phyloP scores from a whole-genome alignment of 2,113 vertebrate genomes.

The Sphyrna mokarran region DNA sequence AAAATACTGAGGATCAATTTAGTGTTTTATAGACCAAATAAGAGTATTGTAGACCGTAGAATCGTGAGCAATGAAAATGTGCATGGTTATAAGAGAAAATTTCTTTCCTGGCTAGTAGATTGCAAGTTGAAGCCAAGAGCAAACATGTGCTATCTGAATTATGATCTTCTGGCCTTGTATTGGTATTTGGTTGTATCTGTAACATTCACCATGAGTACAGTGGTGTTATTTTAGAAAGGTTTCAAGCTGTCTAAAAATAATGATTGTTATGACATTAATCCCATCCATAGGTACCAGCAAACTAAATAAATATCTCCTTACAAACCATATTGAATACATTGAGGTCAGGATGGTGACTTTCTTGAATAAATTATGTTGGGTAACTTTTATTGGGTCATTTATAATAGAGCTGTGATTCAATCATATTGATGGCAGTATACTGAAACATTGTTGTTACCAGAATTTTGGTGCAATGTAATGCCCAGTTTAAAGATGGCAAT shows the following conservation, averaged over 20 bases:
- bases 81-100: not conserved
- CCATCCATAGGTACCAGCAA: not conserved
- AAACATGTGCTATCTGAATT: not conserved
- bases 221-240: not conserved
- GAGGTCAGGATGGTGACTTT: not conserved
- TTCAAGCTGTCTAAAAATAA: not conserved
- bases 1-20: not conserved
- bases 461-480: not conserved
- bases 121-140: not conserved
- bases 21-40: not conserved
- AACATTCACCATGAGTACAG: not conserved
- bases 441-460: not conserved
- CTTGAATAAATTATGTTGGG: not conserved
- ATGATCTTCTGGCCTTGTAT: not conserved
- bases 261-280: not conserved
- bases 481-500: not conserved
- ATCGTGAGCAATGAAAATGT: not conserved
- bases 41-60: not conserved
- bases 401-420: not conserved
- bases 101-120: not conserved
- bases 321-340: not conserved
- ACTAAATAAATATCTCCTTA: not conserved
- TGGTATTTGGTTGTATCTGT: not conserved
- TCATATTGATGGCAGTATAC: not conserved
- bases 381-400: not conserved